Conservation (phyloP, 2,113 vertebrate genomes). For the Microtus ochrogaster region DNA sequence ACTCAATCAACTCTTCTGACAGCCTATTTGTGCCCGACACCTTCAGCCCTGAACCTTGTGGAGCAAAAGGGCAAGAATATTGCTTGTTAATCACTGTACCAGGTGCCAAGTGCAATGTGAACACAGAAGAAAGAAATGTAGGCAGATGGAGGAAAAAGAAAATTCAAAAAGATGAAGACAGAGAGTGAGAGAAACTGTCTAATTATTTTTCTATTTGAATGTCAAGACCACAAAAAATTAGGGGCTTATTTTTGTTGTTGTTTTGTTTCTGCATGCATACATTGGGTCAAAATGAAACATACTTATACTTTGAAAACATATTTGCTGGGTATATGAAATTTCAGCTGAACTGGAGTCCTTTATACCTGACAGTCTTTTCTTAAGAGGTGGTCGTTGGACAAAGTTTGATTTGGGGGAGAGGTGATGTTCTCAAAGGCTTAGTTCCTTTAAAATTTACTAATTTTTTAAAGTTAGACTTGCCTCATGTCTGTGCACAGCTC, state of each 20-base stretch:
- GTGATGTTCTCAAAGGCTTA: neutral
- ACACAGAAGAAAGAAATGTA: neutral
- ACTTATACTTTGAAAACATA: neutral
- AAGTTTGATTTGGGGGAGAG: neutral
- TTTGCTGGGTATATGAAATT: neutral
- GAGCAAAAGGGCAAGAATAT: neutral
- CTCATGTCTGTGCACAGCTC: neutral
- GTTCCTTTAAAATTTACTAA: neutral
- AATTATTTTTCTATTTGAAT: constrained; percentile 3
- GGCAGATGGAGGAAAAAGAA: neutral
- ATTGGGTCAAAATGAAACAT: neutral
- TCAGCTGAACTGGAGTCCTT: neutral
- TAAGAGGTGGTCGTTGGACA: neutral
- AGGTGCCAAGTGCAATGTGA: neutral
- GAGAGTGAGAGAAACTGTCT: neutral
- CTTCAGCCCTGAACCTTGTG: neutral
- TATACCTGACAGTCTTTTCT: neutral
- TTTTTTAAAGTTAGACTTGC: neutral
- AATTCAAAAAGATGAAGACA: neutral
- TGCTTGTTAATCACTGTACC: neutral
- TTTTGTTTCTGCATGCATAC: neutral
- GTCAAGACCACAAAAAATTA: neutral
- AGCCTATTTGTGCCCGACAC: neutral
- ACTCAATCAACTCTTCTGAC: neutral
- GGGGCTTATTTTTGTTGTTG: neutral